Evolutionary conservation across 1,140 invertebrate genomes (phyloP), one percentile per base, ranked within the genome.

Genomic region (Drosophila oshimai): DNA sequence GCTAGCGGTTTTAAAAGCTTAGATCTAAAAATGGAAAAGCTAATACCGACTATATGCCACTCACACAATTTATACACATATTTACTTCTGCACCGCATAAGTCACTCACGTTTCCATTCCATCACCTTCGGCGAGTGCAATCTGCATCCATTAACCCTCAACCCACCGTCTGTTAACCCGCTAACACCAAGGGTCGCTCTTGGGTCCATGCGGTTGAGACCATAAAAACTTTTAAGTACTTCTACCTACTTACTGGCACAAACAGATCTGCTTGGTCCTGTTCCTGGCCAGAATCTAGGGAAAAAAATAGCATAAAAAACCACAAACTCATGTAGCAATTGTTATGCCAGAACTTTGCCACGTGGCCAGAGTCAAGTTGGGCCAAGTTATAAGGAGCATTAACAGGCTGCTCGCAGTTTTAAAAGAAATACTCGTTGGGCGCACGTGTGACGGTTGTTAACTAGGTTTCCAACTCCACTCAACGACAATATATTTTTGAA

Each of bases 291-390:
- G 12, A 22, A 51, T 6, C 12, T 13, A n/a, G 17, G 20, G 7
- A 3, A 17, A 6, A 37, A 58, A 13, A 53, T 9, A 22, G 34
- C 17, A 33, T 13, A 50, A 29, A 28, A 57, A 80, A 75, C 49
- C 65, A 71, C 77, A 75, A 80, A 80, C 72, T 80, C 76, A 80
- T 80, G 76, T 67, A 81, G 79, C 77, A 75, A 81, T 81, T 81
- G 77, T 81, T 81, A 46, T 72, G 72, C 77, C 58, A 80, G 67
- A 80, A 80, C 31, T 80, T 80, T 74, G 58, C 76, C 77, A 74
- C 76, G 75, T 73, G 75, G 68, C 50, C 46, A 36, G 9, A 61
- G 61, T 51, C 46, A 34, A 54, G 67, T 58, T 39, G 73, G 33
- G 77, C 74, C 76, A 76, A 81, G 78, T 76, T 83, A 76, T 83